Conservation (phyloP, 2,113 vertebrate species). For the Zosterops hypoxanthus region DNA sequence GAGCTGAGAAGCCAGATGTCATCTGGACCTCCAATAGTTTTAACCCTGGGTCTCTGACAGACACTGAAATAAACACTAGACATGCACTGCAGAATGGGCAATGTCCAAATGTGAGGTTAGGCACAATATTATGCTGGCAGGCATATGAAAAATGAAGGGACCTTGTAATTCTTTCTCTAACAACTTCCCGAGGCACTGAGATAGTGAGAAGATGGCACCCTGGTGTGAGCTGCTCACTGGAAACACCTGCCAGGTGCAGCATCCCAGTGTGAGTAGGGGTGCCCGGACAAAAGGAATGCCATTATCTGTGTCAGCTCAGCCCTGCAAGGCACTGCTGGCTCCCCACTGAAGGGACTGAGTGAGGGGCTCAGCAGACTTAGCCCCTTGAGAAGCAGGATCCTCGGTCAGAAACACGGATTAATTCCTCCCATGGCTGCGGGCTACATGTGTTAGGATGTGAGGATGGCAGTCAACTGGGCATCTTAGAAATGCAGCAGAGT, state of each 20-base stretch:
- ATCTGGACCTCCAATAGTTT: conserved; percentile 81
- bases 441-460: not conserved
- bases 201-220: not conserved
- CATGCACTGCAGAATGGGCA: not conserved
- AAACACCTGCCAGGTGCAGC: not conserved
- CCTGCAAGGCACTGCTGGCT: not conserved
- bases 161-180: not conserved
- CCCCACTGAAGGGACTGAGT: rapidly evolving
- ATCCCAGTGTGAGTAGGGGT: not conserved
- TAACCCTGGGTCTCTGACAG: conserved; percentile 80
- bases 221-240: not conserved
- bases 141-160: not conserved
- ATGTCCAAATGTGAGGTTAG: conserved; percentile 41
- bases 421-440: rapidly evolving
- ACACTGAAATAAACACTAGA: conserved; percentile 62
- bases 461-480: not conserved
- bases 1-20: conserved; percentile 83
- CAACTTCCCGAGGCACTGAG: not conserved
- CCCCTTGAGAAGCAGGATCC: not conserved
- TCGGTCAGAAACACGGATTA: rapidly evolving
- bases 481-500: not conserved
- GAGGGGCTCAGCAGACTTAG: rapidly evolving
- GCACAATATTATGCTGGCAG: conserved; percentile 2
- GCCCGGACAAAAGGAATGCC: not conserved
- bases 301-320: not conserved